These are phyloP conservation scores for Cheilosia scutellata DNA, from an alignment of 2,888 invertebrate species.

Conservation along the genomic window DNA sequence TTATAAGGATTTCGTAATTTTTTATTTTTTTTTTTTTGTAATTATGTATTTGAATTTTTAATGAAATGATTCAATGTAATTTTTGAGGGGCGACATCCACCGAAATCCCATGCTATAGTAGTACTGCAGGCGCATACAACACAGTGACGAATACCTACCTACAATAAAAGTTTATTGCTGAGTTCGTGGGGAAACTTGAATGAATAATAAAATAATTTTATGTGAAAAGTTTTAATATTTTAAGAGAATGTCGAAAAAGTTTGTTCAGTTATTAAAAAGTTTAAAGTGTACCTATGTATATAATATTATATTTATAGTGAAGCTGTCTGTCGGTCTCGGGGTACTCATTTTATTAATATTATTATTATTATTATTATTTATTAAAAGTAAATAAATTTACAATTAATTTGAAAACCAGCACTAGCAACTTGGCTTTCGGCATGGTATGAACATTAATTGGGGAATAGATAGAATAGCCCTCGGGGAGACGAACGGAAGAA, in stretches of 20 bases:
- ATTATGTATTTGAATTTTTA: conserved; percentile 29
- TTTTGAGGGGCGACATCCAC: conserved; percentile 37
- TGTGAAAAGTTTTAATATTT: conserved; percentile 56
- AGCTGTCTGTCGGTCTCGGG: no score
- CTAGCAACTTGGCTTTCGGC: no score
- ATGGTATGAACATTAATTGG: no score
- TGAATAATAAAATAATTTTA: conserved; percentile 70
- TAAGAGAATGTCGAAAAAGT: conserved; percentile 49
- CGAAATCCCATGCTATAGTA: not conserved
- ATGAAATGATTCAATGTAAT: conserved; percentile 44
- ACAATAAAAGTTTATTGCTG: conserved; percentile 49
- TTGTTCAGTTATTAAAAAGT: conserved; percentile 51
- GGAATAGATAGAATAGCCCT: no score
- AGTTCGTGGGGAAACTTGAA: conserved; percentile 44
- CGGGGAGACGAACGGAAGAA: no score
- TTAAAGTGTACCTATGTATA: conserved; percentile 17
- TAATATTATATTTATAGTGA: no score
- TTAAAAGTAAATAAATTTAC: no score
- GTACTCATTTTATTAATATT: no score
- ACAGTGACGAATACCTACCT: conserved; percentile 4
- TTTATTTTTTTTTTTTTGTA: conserved; percentile 7
- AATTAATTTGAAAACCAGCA: no score
- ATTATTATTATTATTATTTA: no score
- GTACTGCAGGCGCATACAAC: not conserved
- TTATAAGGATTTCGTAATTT: conserved; percentile 9